Evolutionary conservation across 2,113 vertebrate genomes (phyloP).

Genomic region (Myrmecobius fasciatus): DNA sequence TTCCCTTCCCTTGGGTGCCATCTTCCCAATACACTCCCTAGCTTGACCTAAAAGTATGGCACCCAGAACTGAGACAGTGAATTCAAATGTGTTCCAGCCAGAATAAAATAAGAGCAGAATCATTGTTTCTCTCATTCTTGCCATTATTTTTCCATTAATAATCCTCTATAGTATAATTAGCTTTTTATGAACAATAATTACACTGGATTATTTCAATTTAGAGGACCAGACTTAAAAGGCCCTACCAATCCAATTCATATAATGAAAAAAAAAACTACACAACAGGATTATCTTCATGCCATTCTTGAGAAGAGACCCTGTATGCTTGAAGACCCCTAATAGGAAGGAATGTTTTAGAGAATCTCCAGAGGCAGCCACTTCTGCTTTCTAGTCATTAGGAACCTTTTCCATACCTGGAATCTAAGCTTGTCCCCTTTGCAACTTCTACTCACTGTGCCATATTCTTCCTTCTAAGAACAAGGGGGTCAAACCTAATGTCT

Average conservation of each 20-base stretch:
- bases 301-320: not conserved
- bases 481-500: not conserved
- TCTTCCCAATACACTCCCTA: not conserved
- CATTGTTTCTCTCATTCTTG: not conserved
- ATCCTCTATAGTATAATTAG: not conserved
- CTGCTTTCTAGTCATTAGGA: not conserved
- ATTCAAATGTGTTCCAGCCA: not conserved
- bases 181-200: not conserved
- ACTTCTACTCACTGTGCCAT: not conserved
- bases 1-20: not conserved
- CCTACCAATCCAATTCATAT: not conserved
- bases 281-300: not conserved
- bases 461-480: not conserved
- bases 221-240: not conserved
- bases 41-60: not conserved
- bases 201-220: not conserved
- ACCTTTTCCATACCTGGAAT: not conserved
- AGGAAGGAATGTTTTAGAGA: not conserved
- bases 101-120: not conserved
- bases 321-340: not conserved
- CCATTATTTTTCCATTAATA: not conserved
- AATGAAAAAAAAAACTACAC: too few species aligned
- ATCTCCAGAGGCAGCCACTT: not conserved
- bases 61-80: not conserved
- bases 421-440: not conserved